phyloP scores from a whole-genome alignment of 2,113 vertebrate genomes.

The Urocynchramus pylzowi region DNA sequence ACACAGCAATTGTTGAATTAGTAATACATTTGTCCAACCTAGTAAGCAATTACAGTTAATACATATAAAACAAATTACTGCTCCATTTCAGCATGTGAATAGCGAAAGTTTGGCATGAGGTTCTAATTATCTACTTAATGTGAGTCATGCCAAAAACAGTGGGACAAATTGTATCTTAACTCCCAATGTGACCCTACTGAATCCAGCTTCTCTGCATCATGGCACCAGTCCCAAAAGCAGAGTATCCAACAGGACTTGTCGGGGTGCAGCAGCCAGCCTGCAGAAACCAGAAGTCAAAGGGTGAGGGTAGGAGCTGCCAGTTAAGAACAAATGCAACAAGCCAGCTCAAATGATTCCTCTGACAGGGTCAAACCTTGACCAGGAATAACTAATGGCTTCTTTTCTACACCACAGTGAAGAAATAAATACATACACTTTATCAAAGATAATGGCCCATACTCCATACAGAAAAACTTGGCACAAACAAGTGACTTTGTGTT shows the following conservation, averaged over 20 bases:
- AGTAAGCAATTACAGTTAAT: conserved; percentile 18
- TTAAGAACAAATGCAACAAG: background rate
- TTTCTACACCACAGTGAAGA: background rate
- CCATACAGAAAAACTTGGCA: background rate
- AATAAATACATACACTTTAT: background rate
- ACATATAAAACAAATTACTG: conserved; percentile 1
- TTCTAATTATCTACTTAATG: conserved; percentile 9
- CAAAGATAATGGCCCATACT: background rate
- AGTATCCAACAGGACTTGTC: background rate
- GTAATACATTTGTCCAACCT: conserved; percentile 13
- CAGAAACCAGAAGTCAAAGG: background rate
- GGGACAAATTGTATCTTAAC: background rate
- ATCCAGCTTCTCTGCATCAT: background rate
- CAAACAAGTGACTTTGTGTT: rapidly evolving
- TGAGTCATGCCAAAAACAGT: background rate
- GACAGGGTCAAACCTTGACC: background rate
- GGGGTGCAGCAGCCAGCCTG: background rate
- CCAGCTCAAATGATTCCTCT: background rate
- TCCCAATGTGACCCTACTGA: background rate
- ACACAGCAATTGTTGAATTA: background rate
- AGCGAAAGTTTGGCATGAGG: background rate
- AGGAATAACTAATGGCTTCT: background rate
- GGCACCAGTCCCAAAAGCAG: background rate
- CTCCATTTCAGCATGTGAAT: background rate
- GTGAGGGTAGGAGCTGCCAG: background rate